A percentile compares a stretch with the other conserved stretches of the same genome.
Evolutionary conservation across 2,888 invertebrate genomes (phyloP).

Genomic region (Actias luna): DNA sequence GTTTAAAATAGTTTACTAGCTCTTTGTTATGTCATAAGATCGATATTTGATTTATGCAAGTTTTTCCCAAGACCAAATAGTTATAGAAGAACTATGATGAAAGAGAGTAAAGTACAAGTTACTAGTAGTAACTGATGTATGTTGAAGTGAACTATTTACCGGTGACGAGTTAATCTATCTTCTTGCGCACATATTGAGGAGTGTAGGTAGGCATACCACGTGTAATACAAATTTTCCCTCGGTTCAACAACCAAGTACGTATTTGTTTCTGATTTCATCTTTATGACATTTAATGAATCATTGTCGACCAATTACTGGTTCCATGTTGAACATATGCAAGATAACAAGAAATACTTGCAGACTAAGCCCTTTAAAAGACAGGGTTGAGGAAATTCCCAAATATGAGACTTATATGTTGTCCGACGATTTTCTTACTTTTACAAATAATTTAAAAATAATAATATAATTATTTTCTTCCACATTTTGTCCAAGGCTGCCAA

Average conservation of each 20-base stretch:
- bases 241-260: neutral
- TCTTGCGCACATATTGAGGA: neutral
- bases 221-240: neutral
- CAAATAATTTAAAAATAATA: no score
- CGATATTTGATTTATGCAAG: neutral
- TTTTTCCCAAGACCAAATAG: neutral
- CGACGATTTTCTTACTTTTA: no score
- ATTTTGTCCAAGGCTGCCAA: no score
- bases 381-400: no score
- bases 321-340: neutral
- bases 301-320: neutral
- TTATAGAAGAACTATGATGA: neutral
- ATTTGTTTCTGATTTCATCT: constrained; percentile 2
- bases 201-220: neutral
- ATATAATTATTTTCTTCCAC: no score
- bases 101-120: neutral
- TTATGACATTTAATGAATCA: neutral
- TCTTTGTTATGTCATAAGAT: no score
- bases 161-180: neutral
- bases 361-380: no score
- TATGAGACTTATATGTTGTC: no score
- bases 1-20: no score
- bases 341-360: no score
- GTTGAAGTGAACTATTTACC: constrained; percentile 2
- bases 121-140: neutral